Evolutionary conservation across 2,888 invertebrate species (phyloP).

Genomic region (Xestia rhomboidea): DNA sequence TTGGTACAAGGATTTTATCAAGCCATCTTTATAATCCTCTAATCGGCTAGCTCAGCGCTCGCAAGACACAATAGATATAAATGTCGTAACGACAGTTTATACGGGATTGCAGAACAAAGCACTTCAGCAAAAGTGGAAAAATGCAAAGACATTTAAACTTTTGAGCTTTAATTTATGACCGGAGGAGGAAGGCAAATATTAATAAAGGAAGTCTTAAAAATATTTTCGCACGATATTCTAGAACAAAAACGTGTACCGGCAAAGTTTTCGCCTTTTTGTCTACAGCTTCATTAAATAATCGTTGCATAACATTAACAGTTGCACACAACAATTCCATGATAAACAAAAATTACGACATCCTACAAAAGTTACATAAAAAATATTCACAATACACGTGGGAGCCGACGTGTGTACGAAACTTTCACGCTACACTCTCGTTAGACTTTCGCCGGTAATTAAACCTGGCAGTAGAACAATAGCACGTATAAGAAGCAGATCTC

Average conservation of each 20-base stretch:
- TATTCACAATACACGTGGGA: constrained; percentile 80
- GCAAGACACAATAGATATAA: constrained; percentile 33
- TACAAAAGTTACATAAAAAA: constrained; percentile 75
- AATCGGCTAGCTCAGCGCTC: constrained; percentile 41
- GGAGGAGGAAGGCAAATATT: constrained; percentile 31
- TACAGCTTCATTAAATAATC: constrained; percentile 63
- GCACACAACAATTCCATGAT: constrained; percentile 71
- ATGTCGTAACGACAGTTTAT: constrained; percentile 37
- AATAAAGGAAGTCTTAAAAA: constrained; percentile 53
- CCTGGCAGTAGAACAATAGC: constrained; percentile 87
- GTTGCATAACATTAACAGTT: constrained; percentile 73
- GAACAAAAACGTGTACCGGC: constrained; percentile 47
- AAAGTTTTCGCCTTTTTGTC: constrained; percentile 50
- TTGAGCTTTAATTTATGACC: constrained; percentile 18
- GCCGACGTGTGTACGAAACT: constrained; percentile 79
- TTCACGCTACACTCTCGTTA: constrained; percentile 87
- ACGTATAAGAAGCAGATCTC: constrained; percentile 86
- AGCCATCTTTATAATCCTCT: constrained; percentile 54
- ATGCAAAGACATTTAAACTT: constrained; percentile 31
- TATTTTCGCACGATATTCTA: constrained; percentile 49
- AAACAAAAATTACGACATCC: constrained; percentile 78
- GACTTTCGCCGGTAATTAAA: constrained; percentile 90
- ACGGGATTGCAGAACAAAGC: constrained; percentile 33
- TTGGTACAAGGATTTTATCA: constrained; percentile 53
- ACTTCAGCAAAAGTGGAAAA: constrained; percentile 24